A percentile compares a stretch with the other conserved stretches of the same genome.
phyloP scores from a whole-genome alignment of 1,140 invertebrate genomes.

The Copidosoma floridanum region DNA sequence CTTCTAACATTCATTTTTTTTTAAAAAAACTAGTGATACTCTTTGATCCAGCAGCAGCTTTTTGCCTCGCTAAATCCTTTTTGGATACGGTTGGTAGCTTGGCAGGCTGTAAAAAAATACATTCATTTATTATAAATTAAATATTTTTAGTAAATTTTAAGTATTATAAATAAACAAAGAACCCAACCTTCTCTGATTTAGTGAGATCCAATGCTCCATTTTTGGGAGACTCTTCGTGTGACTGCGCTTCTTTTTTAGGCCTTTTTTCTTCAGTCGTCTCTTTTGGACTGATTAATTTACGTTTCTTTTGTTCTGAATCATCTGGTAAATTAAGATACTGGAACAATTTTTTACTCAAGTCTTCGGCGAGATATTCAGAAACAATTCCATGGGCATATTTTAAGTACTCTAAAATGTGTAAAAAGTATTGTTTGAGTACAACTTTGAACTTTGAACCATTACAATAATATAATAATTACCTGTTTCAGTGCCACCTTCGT shows the following conservation, averaged over 20 bases:
- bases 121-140: conserved; percentile 17
- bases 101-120: conserved; percentile 35
- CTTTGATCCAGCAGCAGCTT: conserved; percentile 71
- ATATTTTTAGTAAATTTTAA: not conserved
- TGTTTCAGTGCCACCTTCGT: conserved; percentile 53
- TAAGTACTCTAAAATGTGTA: conserved; percentile 60
- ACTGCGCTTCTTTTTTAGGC: conserved; percentile 43
- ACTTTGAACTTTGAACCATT: not conserved
- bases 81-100: conserved; percentile 57
- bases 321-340: conserved; percentile 64
- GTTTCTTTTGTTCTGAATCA: conserved; percentile 60
- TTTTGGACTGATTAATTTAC: conserved; percentile 55
- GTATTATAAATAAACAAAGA: conserved; percentile 6
- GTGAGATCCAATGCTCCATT: conserved; percentile 43
- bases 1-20: conserved; percentile 48
- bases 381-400: conserved; percentile 70
- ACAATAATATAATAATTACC: conserved; percentile 34
- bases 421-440: not conserved
- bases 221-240: conserved; percentile 36
- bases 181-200: conserved; percentile 48
- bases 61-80: conserved; percentile 71
- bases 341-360: conserved; percentile 62
- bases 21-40: conserved; percentile 74
- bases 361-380: conserved; percentile 68
- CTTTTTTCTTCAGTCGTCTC: conserved; percentile 43